Conservation (phyloP, 2,113 vertebrate species). For the Etheostoma spectabile region DNA sequence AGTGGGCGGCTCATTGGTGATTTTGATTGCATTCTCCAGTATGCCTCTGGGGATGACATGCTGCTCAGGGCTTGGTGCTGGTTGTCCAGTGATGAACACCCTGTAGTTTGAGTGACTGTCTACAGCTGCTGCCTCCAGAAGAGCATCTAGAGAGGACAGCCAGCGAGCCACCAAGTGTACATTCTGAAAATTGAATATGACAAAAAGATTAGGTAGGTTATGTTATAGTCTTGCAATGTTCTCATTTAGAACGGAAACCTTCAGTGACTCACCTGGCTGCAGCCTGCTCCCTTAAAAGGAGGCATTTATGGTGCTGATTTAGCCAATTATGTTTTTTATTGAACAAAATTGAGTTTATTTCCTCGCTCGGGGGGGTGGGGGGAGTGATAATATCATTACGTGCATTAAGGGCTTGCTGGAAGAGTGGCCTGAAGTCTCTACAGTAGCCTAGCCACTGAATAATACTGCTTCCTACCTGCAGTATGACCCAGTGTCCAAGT, state of each 20-base stretch:
- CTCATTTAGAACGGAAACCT: conserved; percentile 15
- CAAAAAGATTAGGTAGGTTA: neutral
- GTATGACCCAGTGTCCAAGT: conserved; percentile 86
- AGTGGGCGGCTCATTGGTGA: conserved; percentile 86
- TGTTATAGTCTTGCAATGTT: neutral
- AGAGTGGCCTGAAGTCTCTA: conserved; percentile 17
- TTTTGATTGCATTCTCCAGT: conserved; percentile 88
- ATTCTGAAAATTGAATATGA: conserved; percentile 72
- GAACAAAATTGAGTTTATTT: conserved; percentile 80
- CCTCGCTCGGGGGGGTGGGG: conserved; percentile 37
- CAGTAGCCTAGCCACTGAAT: conserved; percentile 5
- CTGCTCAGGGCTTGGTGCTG: conserved; percentile 77
- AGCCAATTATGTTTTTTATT: conserved; percentile 78
- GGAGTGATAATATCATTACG: conserved; percentile 72
- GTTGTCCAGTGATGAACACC: conserved; percentile 88
- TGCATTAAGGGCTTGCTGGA: conserved; percentile 38
- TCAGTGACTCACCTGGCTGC: conserved; percentile 30
- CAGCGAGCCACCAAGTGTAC: conserved; percentile 86
- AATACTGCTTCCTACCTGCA: conserved; percentile 78
- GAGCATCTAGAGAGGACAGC: conserved; percentile 84
- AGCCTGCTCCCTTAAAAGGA: conserved; percentile 42
- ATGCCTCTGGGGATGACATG: conserved; percentile 86
- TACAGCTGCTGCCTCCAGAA: conserved; percentile 79
- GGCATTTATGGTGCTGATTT: conserved; percentile 65
- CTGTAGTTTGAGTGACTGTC: conserved; percentile 82